phyloP scores from a whole-genome alignment of 2,113 vertebrate genomes.

The Nansenia antarctica region DNA sequence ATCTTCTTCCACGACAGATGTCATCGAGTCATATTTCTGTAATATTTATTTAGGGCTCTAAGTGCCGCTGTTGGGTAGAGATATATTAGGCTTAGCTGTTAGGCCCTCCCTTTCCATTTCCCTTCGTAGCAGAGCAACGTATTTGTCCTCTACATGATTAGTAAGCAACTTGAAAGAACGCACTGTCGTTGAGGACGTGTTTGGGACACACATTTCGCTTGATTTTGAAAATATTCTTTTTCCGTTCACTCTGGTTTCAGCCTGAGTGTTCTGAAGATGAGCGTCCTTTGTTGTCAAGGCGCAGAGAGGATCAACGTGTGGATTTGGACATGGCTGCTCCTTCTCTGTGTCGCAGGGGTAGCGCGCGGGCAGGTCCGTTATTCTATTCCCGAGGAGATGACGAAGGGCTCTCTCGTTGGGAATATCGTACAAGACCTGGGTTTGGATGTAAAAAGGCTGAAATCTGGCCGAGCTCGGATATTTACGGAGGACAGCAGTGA shows the following conservation, averaged over 20 bases:
- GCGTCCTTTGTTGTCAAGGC: neutral
- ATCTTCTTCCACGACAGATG: no score
- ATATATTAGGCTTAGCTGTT: constrained; percentile 13
- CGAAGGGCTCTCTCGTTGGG: constrained; percentile 73
- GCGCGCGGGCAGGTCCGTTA: constrained; percentile 71
- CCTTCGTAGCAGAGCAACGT: neutral
- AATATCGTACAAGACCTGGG: constrained; percentile 77
- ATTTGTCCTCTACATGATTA: neutral
- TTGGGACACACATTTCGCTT: neutral
- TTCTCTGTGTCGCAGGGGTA: constrained; percentile 37
- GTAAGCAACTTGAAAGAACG: constrained; percentile 52
- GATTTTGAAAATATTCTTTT: neutral
- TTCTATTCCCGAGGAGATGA: constrained; percentile 77
- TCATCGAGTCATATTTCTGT: constrained; percentile 56
- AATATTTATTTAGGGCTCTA: constrained; percentile 72
- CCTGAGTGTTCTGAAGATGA: neutral
- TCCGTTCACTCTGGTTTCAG: neutral
- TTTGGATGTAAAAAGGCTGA: constrained; percentile 71
- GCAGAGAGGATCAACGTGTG: neutral
- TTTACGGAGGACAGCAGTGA: constrained; percentile 77
- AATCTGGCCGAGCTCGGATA: constrained; percentile 72
- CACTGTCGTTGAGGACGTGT: constrained; percentile 57
- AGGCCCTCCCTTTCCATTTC: neutral
- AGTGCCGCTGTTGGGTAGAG: constrained; percentile 80
- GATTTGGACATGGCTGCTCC: constrained; percentile 25